Evolutionary conservation across 2,888 invertebrate species (phyloP).

Genomic region (Elegia similella): DNA sequence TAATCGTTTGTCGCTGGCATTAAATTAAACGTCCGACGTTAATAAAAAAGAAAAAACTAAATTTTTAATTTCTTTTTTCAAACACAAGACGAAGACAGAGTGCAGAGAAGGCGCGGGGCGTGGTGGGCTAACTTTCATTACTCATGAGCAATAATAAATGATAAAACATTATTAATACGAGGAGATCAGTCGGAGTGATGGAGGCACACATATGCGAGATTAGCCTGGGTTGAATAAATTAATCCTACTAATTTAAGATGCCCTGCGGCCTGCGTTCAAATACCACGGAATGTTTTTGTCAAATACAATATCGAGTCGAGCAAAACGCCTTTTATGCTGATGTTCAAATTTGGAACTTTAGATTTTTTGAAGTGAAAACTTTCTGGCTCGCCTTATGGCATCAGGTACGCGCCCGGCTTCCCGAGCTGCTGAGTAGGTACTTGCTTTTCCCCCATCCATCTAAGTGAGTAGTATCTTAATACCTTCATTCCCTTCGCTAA

Average conservation of each 20-base stretch:
- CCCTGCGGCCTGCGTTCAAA: conserved; percentile 30
- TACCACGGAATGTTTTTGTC: conserved; percentile 15
- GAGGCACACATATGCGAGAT: conserved; percentile 59
- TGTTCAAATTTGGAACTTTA: no score
- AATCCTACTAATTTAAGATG: conserved; percentile 74
- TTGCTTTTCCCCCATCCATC: no score
- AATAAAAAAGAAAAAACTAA: conserved; percentile 48
- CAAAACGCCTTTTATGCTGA: not conserved
- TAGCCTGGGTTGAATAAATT: conserved; percentile 71
- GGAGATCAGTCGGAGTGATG: conserved; percentile 70
- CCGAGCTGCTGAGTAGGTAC: no score
- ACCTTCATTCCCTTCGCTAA: no score
- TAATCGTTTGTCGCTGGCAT: conserved; percentile 68
- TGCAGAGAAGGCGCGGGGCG: conserved; percentile 70
- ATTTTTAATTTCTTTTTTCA: conserved; percentile 63
- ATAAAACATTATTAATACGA: conserved; percentile 81
- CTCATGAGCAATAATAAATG: conserved; percentile 78
- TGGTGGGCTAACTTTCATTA: conserved; percentile 78
- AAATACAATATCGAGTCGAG: conserved; percentile 5
- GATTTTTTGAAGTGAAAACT: no score
- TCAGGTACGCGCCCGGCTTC: no score
- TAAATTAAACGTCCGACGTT: conserved; percentile 57
- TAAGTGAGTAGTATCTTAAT: no score
- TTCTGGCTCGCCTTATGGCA: no score
- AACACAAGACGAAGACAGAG: conserved; percentile 73